A percentile compares a stretch with the other conserved stretches of the same genome.
Evolutionary conservation across 2,113 vertebrate species (phyloP).

Genomic region (Trichechus manatus): DNA sequence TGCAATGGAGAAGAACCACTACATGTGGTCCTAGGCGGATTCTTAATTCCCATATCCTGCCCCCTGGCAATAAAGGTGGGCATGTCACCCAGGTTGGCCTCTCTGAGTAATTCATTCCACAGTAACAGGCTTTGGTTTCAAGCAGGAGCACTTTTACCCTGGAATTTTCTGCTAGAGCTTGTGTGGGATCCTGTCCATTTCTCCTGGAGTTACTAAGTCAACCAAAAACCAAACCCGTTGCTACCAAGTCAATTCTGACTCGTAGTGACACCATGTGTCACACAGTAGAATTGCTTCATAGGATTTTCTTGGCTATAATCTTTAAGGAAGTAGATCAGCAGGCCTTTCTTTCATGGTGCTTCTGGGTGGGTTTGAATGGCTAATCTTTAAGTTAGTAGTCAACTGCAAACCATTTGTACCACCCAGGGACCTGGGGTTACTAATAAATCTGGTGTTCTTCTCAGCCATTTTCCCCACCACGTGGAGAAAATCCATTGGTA

Average conservation of each 20-base stretch:
- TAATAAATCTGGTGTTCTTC: background rate
- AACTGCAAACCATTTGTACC: too few relatives aligned
- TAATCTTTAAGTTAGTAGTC: too few relatives aligned
- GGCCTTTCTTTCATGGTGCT: too few relatives aligned
- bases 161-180: background rate
- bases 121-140: background rate
- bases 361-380: too few relatives aligned
- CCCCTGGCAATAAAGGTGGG: too few relatives aligned
- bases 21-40: background rate
- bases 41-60: too few relatives aligned
- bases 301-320: too few relatives aligned
- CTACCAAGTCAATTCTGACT: too few relatives aligned
- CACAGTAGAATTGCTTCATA: too few relatives aligned
- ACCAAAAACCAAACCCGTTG: too few relatives aligned
- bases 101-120: background rate
- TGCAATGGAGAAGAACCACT: background rate
- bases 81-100: background rate
- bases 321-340: too few relatives aligned
- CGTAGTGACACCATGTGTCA: too few relatives aligned
- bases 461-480: background rate
- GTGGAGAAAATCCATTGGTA: background rate
- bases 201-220: background rate
- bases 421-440: background rate
- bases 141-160: background rate
- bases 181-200: background rate